Evolutionary conservation across 2,797 vertebrate species (phyloP).

Genomic region (Serranus cabrilla): DNA sequence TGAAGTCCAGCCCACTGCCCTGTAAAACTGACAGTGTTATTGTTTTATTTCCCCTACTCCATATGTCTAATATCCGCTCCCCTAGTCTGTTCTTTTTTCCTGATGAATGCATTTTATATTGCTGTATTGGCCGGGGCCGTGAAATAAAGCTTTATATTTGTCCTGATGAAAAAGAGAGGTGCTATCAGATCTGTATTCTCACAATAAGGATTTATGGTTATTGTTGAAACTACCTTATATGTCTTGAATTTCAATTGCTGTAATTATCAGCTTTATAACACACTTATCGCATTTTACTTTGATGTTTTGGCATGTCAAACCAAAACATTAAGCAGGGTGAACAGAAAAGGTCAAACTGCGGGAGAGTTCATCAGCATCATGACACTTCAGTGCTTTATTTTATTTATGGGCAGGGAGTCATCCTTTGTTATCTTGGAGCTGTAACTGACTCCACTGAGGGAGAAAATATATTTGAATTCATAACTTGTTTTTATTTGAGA

Average conservation of each 20-base stretch:
- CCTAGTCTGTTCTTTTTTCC: constrained; percentile 5
- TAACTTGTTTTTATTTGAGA: constrained; percentile 22
- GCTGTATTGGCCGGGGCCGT: not conserved
- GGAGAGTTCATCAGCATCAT: constrained; percentile 10
- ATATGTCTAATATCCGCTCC: constrained; percentile 49
- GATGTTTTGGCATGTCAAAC: constrained; percentile 8
- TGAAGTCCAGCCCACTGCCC: constrained; percentile 33
- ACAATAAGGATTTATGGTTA: not conserved
- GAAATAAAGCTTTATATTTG: constrained; percentile 25
- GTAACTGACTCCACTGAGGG: constrained; percentile 24
- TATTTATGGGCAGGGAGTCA: constrained; percentile 26
- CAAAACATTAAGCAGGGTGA: not conserved
- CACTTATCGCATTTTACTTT: not conserved
- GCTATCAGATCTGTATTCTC: constrained; percentile 27
- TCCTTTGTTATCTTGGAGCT: constrained; percentile 19
- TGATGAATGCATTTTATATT: constrained; percentile 38
- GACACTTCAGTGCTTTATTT: constrained; percentile 17
- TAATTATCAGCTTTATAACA: not conserved
- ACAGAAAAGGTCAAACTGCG: constrained; percentile 34
- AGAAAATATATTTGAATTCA: constrained; percentile 23
- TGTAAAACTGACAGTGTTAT: constrained; percentile 53
- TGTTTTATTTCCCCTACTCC: constrained; percentile 54
- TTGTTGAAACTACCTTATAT: not conserved
- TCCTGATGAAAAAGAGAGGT: constrained; percentile 17
- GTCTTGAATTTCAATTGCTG: constrained; percentile 8